Evolutionary conservation across 2,888 invertebrate species (phyloP), one percentile per base, ranked within the genome.

Genomic region (Philaethria dido): DNA sequence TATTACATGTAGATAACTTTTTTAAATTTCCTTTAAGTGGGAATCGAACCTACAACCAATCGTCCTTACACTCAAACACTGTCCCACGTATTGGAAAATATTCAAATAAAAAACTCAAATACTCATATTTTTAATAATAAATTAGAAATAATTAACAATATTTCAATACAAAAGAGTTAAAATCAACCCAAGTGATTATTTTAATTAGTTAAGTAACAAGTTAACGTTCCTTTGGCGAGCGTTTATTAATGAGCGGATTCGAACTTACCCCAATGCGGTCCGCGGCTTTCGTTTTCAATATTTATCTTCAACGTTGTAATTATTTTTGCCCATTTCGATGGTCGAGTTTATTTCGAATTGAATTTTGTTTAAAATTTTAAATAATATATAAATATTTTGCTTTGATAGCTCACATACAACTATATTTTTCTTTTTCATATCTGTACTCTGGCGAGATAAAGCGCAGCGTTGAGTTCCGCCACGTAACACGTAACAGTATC

Each of bases 171-270:
- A 52, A 52, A 33, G 2, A 20, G 8, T 5, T 20, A 29, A 62
- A 52, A 16, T n/a, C 25, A 18, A 39, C 39, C 1, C 9, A 52
- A 52, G 16, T 52, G 29, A 29, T 52, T 42, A 57, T 42, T 54
- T 63, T 54, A 63, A 63, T 54, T 33, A 52, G 44, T 29, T 33
- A 57, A 63, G 52, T 52, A 63, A 18, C 29, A 29, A 52, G 44
- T n/a, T 16, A n/a, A 33, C 45, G 44, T 54, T 45, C 20, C 64
- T 64, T 47, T 36, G 47, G 25, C 33, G 54, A 22, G 36, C 52
- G 20, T 64, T 57, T 64, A 64, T 64, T 64, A 64, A 64, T 64
- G 47, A 57, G 64, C 36, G 55, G 47, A 52, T 62, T 57, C n/a
- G 47, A 47, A 47, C 36, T 29, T 16, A 22, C 55, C 55, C 47